A percentile compares a stretch with the other conserved stretches of the same genome.
These are phyloP conservation scores for Apamea crenata DNA, from an alignment of 2,888 invertebrate species.

Conservation along the genomic window DNA sequence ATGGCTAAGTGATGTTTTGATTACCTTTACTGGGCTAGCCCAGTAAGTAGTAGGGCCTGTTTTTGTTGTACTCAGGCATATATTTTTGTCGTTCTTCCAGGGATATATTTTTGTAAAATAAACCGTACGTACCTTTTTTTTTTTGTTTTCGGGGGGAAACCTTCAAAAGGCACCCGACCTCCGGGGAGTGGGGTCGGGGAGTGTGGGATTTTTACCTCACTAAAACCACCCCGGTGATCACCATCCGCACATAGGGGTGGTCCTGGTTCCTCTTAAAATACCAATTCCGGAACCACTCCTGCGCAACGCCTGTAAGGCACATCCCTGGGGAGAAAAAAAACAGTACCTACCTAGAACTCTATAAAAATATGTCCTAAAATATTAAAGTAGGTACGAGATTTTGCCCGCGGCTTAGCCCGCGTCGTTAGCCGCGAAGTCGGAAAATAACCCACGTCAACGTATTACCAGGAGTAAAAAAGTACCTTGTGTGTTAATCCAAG, in stretches of 20 bases:
- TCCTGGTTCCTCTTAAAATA: no score
- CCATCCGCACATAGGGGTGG: no score
- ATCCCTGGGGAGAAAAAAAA: no score
- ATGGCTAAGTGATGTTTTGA: conserved; percentile 32
- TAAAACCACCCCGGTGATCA: no score
- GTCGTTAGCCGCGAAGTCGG: neutral
- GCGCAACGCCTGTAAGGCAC: no score
- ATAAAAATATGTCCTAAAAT: neutral
- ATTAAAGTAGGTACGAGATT: neutral
- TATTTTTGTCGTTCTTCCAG: conserved; percentile 8
- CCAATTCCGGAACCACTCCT: no score
- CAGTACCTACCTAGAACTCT: neutral
- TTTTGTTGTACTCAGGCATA: neutral
- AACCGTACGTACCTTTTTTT: neutral
- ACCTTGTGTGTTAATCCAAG: neutral
- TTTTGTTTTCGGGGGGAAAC: no score
- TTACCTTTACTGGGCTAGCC: conserved; percentile 16
- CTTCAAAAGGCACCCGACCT: no score
- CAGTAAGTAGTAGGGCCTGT: neutral
- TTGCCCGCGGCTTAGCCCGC: neutral
- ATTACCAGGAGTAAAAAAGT: neutral
- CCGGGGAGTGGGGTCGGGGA: no score
- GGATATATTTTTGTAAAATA: conserved; percentile 5
- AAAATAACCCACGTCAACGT: neutral
- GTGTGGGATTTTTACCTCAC: no score